Evolutionary conservation across 2,888 invertebrate species (phyloP).

Genomic region (Sisyra nigra): DNA sequence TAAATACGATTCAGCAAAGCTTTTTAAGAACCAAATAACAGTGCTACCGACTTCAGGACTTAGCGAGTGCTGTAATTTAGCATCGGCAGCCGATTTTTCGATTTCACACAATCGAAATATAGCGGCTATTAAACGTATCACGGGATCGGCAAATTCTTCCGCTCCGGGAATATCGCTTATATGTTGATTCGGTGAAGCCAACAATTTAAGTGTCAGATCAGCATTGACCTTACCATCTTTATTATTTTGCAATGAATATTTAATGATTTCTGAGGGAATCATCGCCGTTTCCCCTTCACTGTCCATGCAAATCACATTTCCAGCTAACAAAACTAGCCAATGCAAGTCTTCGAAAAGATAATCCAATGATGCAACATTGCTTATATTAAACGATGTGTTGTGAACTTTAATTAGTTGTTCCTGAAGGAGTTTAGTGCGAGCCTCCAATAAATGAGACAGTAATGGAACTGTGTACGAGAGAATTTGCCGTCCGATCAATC

Average conservation of each 20-base stretch:
- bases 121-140: constrained; percentile 46
- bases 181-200: constrained; percentile 28
- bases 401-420: constrained; percentile 23
- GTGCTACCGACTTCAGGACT: constrained; percentile 68
- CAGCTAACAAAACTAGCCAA: constrained; percentile 70
- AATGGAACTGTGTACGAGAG: constrained; percentile 44
- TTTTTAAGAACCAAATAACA: constrained; percentile 61
- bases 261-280: constrained; percentile 47
- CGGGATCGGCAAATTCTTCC: constrained; percentile 27
- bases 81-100: constrained; percentile 54
- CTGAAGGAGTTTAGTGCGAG: constrained; percentile 21
- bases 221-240: constrained; percentile 20
- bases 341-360: constrained; percentile 76
- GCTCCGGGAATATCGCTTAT: constrained; percentile 28
- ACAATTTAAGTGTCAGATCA: constrained; percentile 23
- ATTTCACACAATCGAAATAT: constrained; percentile 59
- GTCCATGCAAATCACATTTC: constrained; percentile 49
- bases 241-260: constrained; percentile 36
- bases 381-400: constrained; percentile 23
- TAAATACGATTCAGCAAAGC: constrained; percentile 61
- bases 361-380: constrained; percentile 28
- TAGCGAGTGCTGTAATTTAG: constrained; percentile 40
- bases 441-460: constrained; percentile 22
- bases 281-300: constrained; percentile 47
- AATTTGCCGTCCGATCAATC: constrained; percentile 42